Evolutionary conservation across 2,888 invertebrate species (phyloP).

Genomic region (Melanchra persicariae): DNA sequence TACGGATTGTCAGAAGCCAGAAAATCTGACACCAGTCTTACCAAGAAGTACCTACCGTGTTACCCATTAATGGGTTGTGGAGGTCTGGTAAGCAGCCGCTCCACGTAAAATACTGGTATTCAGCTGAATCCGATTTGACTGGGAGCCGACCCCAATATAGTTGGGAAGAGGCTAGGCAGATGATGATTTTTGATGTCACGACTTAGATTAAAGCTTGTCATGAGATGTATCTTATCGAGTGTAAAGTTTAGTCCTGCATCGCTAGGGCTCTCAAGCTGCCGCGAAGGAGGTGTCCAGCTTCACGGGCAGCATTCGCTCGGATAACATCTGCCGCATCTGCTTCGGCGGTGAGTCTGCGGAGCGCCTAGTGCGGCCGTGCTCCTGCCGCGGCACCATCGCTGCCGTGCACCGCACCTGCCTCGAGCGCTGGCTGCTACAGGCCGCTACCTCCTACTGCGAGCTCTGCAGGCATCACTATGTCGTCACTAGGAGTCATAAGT

Average conservation of each 20-base stretch:
- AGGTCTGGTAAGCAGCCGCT: too few relatives aligned
- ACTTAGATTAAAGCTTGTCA: not conserved
- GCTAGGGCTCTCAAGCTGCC: constrained; percentile 72
- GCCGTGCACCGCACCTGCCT: constrained; percentile 88
- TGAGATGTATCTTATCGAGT: too few relatives aligned
- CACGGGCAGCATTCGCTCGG: constrained; percentile 77
- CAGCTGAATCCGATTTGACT: too few relatives aligned
- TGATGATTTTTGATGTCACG: not conserved
- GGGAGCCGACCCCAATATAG: too few relatives aligned
- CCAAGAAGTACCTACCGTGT: too few relatives aligned
- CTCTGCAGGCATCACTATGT: constrained; percentile 87
- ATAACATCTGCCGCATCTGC: constrained; percentile 88
- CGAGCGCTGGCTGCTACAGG: constrained; percentile 89
- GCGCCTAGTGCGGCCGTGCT: constrained; percentile 87
- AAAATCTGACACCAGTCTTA: too few relatives aligned
- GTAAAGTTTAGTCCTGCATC: constrained; percentile 7
- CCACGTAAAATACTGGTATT: too few relatives aligned
- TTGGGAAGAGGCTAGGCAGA: too few relatives aligned
- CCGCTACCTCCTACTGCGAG: constrained; percentile 88
- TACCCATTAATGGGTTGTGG: too few relatives aligned
- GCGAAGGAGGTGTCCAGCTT: constrained; percentile 79
- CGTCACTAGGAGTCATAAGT: constrained; percentile 87
- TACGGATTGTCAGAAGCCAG: too few relatives aligned
- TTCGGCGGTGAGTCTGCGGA: constrained; percentile 87
- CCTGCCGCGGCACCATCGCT: constrained; percentile 87